These are phyloP conservation scores for Aphaenogaster rudis DNA, from an alignment of 1,140 invertebrate genomes.

Conservation along the genomic window DNA sequence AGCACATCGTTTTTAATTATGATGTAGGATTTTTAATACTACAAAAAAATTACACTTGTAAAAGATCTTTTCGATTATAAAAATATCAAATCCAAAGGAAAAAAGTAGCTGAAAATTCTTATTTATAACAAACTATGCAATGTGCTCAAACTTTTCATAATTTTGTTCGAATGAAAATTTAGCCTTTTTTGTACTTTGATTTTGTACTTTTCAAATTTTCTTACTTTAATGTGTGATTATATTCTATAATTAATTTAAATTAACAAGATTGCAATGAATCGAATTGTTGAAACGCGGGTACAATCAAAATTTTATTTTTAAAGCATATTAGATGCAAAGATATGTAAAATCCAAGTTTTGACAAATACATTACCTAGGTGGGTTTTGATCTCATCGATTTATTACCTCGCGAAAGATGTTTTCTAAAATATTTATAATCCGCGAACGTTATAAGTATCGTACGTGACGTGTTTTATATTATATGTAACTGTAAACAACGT, in stretches of 20 bases:
- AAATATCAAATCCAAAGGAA: neutral
- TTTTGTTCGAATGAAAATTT: neutral
- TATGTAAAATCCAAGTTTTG: neutral
- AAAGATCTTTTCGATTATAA: neutral
- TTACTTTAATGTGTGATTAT: neutral
- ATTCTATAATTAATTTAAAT: neutral
- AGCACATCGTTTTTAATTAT: neutral
- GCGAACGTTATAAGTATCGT: neutral
- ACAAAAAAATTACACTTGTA: neutral
- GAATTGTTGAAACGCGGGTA: neutral
- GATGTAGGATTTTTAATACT: neutral
- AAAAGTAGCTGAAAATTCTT: neutral
- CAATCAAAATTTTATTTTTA: neutral
- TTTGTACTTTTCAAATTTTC: too few species aligned
- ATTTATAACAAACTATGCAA: neutral
- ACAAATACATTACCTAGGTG: neutral
- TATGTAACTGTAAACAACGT: neutral
- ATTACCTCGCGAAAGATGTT: neutral
- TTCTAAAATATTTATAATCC: slow-evolving; percentile 10
- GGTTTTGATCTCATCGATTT: neutral
- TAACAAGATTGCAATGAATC: neutral
- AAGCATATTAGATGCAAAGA: neutral
- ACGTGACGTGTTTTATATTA: slow-evolving; percentile 1
- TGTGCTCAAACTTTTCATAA: neutral
- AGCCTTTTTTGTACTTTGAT: neutral